A percentile compares a stretch with the other conserved stretches of the same genome.
These are phyloP conservation scores for mouse (Mus musculus) DNA, from an alignment of 2,113 vertebrate genomes.

Conservation along the genomic window GRCm39 chr3:147299501-147300000, in stretches of 20 bases:
- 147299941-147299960: rapidly evolving
- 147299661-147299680: background rate
- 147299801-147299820: background rate
- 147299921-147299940: background rate
- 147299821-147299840: background rate
- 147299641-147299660: background rate
- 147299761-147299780: background rate
- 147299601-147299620: background rate
- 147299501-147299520: background rate
- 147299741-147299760: background rate
- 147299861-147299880: background rate
- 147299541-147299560: background rate
- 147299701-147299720: background rate
- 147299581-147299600: background rate
- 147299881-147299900: background rate
- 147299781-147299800: background rate
- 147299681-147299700: background rate
- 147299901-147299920: background rate
- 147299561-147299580: background rate
- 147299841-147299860: too few relatives aligned
- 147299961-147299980: background rate
- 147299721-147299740: background rate
- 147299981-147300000: background rate
- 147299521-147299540: background rate
- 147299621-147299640: background rate